Conservation (phyloP, 2,113 vertebrate genomes). For the Phrynosoma blainvillii region DNA sequence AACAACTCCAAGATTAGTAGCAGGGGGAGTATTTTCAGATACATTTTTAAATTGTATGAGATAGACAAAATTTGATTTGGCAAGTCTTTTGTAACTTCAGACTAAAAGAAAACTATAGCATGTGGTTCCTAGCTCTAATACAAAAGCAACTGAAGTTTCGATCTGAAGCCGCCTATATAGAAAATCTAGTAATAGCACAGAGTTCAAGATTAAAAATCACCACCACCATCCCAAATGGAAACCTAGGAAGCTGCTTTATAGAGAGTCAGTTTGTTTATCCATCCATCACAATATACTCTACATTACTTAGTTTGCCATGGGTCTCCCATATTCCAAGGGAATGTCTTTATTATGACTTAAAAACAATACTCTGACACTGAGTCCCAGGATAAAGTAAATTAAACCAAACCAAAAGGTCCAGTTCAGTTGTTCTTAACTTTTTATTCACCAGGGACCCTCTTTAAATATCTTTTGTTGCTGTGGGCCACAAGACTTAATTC, state of each 20-base stretch:
- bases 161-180: neutral
- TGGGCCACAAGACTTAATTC: too few species aligned
- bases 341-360: neutral
- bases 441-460: too few species aligned
- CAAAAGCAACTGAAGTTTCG: neutral
- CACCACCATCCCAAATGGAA: neutral
- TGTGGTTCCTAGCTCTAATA: too few species aligned
- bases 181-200: neutral
- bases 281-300: neutral
- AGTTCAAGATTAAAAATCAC: neutral
- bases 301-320: neutral
- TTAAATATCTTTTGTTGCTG: too few species aligned
- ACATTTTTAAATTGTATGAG: neutral
- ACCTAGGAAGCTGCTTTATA: neutral
- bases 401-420: too few species aligned
- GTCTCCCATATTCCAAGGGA: neutral
- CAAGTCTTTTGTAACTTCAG: neutral
- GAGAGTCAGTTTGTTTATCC: neutral
- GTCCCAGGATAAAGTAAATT: neutral
- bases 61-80: neutral
- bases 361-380: neutral
- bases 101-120: neutral
- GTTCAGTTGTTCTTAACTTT: too few species aligned
- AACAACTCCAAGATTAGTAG: neutral
- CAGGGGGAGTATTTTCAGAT: neutral